Percentiles rank a stretch among this genome's conserved stretches.
phyloP scores from a whole-genome alignment of 2,888 invertebrate species.

The Neuroscelio doddi region DNA sequence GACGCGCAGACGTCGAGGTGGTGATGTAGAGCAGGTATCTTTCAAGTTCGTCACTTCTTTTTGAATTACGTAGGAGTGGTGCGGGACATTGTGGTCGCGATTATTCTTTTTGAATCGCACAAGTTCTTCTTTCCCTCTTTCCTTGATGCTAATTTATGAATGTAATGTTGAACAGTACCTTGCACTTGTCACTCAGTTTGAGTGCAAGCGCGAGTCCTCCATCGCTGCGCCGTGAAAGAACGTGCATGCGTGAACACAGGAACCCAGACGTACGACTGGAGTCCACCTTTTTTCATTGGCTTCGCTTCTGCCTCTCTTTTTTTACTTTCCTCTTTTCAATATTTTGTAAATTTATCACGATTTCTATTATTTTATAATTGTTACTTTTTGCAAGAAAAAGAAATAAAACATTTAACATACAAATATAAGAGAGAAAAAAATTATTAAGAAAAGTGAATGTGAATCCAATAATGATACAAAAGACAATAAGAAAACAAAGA shows the following conservation, averaged over 20 bases:
- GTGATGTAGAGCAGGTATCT: too few species aligned
- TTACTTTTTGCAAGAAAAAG: not conserved
- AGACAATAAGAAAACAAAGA: too few species aligned
- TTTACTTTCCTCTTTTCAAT: too few species aligned
- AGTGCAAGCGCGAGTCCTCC: conserved; percentile 83
- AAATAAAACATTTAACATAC: too few species aligned
- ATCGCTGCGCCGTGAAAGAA: conserved; percentile 70
- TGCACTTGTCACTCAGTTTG: conserved; percentile 86
- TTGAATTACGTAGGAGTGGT: conserved; percentile 47
- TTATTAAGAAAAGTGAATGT: too few species aligned
- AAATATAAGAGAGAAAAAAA: too few species aligned
- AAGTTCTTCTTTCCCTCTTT: conserved; percentile 13
- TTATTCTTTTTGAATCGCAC: too few species aligned
- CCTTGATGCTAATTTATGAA: conserved; percentile 50
- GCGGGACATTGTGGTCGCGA: conserved; percentile 49
- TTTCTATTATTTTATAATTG: conserved; percentile 7
- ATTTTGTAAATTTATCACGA: conserved; percentile 3
- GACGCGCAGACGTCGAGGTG: too few species aligned
- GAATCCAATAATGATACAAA: too few species aligned
- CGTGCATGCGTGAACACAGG: conserved; percentile 75
- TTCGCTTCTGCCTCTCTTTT: conserved; percentile 23
- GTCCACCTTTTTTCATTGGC: conserved; percentile 45
- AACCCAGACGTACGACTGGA: conserved; percentile 61
- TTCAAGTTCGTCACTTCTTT: too few species aligned
- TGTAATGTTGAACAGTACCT: conserved; percentile 78